Evolutionary conservation across 2,888 invertebrate genomes (phyloP).

Genomic region (Diaprepes abbreviatus): DNA sequence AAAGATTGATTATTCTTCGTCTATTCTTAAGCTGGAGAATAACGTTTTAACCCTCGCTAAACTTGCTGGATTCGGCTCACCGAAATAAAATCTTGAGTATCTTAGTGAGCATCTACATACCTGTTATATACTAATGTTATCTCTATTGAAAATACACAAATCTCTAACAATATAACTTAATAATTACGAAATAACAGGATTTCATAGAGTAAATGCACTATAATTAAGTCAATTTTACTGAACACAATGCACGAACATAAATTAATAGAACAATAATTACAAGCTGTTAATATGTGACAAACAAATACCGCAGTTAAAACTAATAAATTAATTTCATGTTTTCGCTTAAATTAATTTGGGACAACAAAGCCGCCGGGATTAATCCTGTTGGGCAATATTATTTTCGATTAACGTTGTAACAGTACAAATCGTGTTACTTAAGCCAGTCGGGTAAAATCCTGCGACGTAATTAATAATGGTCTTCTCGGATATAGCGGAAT

Average conservation of each 20-base stretch:
- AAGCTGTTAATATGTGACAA: constrained; percentile 36
- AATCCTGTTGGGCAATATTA: constrained; percentile 33
- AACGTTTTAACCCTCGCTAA: too few relatives aligned
- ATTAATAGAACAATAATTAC: constrained; percentile 27
- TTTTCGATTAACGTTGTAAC: constrained; percentile 40
- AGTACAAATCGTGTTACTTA: constrained; percentile 33
- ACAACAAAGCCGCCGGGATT: constrained; percentile 37
- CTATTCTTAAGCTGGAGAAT: too few relatives aligned
- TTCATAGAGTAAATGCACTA: neutral
- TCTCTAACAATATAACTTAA: neutral
- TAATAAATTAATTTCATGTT: constrained; percentile 44
- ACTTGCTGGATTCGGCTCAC: too few relatives aligned
- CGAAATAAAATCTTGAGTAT: too few relatives aligned
- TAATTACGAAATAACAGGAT: neutral
- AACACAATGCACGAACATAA: constrained; percentile 20
- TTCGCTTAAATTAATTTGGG: constrained; percentile 42
- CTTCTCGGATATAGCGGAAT: neutral
- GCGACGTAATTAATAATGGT: neutral
- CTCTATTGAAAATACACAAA: too few relatives aligned
- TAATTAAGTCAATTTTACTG: constrained; percentile 9
- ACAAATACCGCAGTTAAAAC: constrained; percentile 28
- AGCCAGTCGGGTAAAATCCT: constrained; percentile 10
- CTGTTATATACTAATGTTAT: too few relatives aligned
- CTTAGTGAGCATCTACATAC: too few relatives aligned
- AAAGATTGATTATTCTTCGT: too few relatives aligned